Conservation (phyloP, 2,797 vertebrate species). For the Phoxinus dragarum region DNA sequence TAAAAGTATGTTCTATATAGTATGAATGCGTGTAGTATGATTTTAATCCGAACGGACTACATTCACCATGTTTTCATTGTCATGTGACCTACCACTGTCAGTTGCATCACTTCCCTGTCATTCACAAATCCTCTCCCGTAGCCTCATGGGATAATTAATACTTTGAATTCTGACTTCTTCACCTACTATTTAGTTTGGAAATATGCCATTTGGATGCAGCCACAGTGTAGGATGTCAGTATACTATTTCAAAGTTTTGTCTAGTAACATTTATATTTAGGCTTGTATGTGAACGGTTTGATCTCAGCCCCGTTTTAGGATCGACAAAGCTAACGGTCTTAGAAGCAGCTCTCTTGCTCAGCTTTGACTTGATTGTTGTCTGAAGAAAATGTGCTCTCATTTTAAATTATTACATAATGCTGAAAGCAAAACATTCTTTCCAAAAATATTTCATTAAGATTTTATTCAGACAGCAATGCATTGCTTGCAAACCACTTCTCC, state of each 20-base stretch:
- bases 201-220: not conserved
- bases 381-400: constrained; percentile 7
- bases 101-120: not conserved
- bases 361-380: constrained; percentile 38
- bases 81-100: not conserved
- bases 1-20: not conserved
- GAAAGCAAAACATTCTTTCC: not conserved
- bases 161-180: not conserved
- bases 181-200: not conserved
- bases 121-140: not conserved
- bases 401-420: not conserved
- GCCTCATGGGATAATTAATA: not conserved
- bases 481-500: constrained; percentile 19
- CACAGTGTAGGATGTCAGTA: not conserved
- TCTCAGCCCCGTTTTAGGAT: not conserved
- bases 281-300: not conserved
- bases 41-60: not conserved
- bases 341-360: not conserved
- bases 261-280: too few species aligned
- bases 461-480: constrained; percentile 33
- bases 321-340: not conserved
- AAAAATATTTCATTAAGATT: not conserved
- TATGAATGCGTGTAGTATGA: not conserved
- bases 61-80: not conserved
- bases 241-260: not conserved